Conservation (phyloP, 2,888 invertebrate species). For the Tetropium fuscum region DNA sequence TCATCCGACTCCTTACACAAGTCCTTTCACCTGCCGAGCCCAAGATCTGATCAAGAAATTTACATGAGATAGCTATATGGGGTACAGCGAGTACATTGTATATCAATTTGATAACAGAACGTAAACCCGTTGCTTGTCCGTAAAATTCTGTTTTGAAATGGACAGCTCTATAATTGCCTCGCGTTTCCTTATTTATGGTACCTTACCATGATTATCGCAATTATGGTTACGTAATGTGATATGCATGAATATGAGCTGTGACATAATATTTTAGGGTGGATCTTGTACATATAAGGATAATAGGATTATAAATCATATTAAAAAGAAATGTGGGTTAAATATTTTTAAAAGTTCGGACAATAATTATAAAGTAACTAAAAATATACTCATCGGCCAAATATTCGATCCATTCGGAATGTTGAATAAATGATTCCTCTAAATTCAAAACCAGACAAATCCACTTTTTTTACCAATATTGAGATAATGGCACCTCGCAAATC, state of each 20-base stretch:
- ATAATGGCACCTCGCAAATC: too few relatives aligned
- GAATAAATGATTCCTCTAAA: too few relatives aligned
- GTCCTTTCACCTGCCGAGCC: conserved; percentile 63
- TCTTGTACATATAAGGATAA: too few relatives aligned
- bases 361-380: too few relatives aligned
- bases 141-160: conserved; percentile 28
- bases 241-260: background rate
- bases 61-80: conserved; percentile 41
- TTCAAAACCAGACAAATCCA: too few relatives aligned
- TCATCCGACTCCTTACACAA: conserved; percentile 57
- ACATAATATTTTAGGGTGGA: background rate
- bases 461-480: too few relatives aligned
- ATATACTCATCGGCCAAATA: too few relatives aligned
- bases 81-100: conserved; percentile 25
- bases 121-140: conserved; percentile 41
- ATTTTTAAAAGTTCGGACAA: too few relatives aligned
- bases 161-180: conserved; percentile 24
- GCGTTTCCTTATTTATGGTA: conserved; percentile 30
- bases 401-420: too few relatives aligned
- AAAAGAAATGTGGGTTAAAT: too few relatives aligned
- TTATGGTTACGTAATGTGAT: conserved; percentile 14
- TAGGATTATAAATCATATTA: too few relatives aligned
- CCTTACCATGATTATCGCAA: conserved; percentile 18
- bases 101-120: conserved; percentile 41
- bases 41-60: conserved; percentile 48